These are phyloP conservation scores for Alethe castanea DNA, from an alignment of 2,113 vertebrate species.

Conservation along the genomic window DNA sequence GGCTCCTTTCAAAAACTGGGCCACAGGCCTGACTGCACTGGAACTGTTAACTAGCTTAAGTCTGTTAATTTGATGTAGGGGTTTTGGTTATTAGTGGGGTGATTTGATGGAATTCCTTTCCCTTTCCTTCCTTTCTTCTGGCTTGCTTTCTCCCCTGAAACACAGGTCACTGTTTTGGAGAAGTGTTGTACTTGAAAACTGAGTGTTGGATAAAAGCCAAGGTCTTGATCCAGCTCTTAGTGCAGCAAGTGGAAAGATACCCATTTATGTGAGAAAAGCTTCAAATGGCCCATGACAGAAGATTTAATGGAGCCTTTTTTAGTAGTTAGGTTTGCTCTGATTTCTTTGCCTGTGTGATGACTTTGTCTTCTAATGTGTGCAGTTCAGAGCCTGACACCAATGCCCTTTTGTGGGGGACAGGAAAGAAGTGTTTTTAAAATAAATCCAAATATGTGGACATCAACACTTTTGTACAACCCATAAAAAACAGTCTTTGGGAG, in stretches of 20 bases:
- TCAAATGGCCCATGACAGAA: neutral
- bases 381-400: neutral
- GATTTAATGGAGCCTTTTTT: neutral
- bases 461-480: rapidly evolving
- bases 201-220: neutral
- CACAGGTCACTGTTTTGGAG: neutral
- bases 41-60: neutral
- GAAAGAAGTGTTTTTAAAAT: neutral
- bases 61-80: neutral
- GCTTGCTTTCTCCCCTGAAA: neutral
- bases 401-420: neutral
- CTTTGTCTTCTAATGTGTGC: neutral
- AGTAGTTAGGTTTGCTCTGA: neutral
- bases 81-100: neutral
- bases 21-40: neutral
- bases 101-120: neutral
- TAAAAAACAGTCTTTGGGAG: neutral
- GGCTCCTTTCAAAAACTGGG: neutral
- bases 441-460: neutral
- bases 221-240: neutral
- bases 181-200: neutral
- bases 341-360: neutral
- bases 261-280: neutral
- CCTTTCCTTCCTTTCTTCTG: neutral
- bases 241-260: neutral